Evolutionary conservation across 2,888 invertebrate genomes (phyloP), one percentile per base, ranked within the genome.

Genomic region (Xanthorhoe spadicearia): DNA sequence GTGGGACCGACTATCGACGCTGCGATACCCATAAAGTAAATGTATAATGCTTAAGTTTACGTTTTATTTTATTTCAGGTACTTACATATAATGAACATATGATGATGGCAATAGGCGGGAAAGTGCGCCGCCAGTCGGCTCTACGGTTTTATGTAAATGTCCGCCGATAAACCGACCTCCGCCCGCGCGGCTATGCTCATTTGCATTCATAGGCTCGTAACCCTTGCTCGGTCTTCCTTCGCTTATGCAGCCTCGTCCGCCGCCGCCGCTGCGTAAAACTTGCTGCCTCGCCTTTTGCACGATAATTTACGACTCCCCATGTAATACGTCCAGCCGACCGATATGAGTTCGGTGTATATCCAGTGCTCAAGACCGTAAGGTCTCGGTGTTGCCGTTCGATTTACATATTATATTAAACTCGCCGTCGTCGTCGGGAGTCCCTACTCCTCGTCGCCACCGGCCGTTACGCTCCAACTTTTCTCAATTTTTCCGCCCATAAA

Each of bases 331-430:
- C 88, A 85, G 81, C 83, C 83, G 75, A 77, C 74, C 86, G 85
- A 90, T 92, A 90, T 89, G 90, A 91, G 88, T 86, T 86, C 82
- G 85, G 84, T 87, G 83, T 85, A 84, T 83, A 82, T 85, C 84
- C 81, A 82, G 70, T 71, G 66, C 75, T 84, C 82, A 81, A 78
- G 84, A 85, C 83, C 83, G 84, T 84, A 83, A 90, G 89, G 87
- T 89, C 90, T 87, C 86, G 82, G 81, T 83, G 85, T 83, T 83
- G 85, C 84, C 89, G 86, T 90, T 89, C 88, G 89, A 93, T 93
- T 92, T 92, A 89, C 93, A 93, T 93, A 92, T 92, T 93, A 93
- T 93, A 93, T 93, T 93, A 93, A 93, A 93, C 80, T 87, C 86
- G 77, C 83, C 89, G 83, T 79, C 84, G 83, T 79, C 84, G 84